Evolutionary conservation across 2,113 vertebrate species (phyloP).

Genomic region (Oryzias celebensis): DNA sequence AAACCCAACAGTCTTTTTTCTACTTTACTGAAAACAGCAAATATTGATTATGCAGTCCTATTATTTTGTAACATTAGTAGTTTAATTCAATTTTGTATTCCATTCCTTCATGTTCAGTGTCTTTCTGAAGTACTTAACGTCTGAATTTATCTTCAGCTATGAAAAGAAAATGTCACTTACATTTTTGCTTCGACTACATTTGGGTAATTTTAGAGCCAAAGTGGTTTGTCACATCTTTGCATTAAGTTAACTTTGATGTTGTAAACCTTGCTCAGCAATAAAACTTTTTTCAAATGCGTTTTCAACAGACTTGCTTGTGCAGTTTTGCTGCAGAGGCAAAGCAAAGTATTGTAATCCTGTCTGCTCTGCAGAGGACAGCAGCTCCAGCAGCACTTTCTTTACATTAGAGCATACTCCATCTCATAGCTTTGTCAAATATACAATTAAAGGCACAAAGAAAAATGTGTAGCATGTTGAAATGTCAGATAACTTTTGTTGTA

Average conservation of each 20-base stretch:
- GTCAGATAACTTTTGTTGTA: not conserved
- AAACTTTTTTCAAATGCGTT: not conserved
- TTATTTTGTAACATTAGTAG: no score
- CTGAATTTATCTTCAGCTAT: no score
- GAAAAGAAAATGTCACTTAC: no score
- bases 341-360: not conserved
- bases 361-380: constrained; percentile 21
- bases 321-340: not conserved
- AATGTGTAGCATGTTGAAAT: not conserved
- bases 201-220: no score
- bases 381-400: not conserved
- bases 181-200: no score
- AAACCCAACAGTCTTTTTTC: not conserved
- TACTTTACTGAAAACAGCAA: no score
- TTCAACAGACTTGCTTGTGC: constrained; percentile 4
- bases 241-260: not conserved
- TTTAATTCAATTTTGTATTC: no score
- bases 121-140: no score
- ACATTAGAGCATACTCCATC: not conserved
- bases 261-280: not conserved
- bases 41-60: no score
- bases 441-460: not conserved
- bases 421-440: not conserved
- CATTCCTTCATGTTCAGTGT: no score
- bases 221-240: no score